These are phyloP conservation scores for Abrostola tripartita DNA, from an alignment of 2,888 invertebrate genomes.

Conservation along the genomic window DNA sequence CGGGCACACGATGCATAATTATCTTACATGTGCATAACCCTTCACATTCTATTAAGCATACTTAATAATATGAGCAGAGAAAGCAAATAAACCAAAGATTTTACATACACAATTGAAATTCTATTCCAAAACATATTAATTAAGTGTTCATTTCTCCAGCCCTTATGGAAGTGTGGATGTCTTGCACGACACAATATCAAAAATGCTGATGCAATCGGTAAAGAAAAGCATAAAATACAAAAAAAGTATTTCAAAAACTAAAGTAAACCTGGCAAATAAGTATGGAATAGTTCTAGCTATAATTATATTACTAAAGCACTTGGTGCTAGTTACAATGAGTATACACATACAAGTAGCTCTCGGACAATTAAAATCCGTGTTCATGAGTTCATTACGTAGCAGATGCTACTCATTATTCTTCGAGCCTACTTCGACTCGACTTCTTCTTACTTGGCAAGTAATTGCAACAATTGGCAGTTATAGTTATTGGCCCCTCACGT, in stretches of 20 bases:
- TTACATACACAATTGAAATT: background rate
- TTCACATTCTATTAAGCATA: background rate
- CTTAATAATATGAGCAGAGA: slow-evolving; percentile 26
- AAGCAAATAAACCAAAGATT: slow-evolving; percentile 18
- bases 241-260: background rate
- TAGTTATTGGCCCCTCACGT: slow-evolving; percentile 43
- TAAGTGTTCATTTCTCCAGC: too few relatives aligned
- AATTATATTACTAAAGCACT: slow-evolving; percentile 20
- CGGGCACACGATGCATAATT: slow-evolving; percentile 5
- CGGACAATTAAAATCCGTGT: slow-evolving; percentile 24
- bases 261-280: slow-evolving; percentile 25
- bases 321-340: slow-evolving; percentile 1
- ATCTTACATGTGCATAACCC: background rate
- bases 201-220: slow-evolving; percentile 26
- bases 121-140: too few relatives aligned
- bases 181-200: too few relatives aligned
- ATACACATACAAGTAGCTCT: slow-evolving; percentile 5
- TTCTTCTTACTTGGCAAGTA: slow-evolving; percentile 46
- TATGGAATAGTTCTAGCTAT: background rate
- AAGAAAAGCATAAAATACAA: slow-evolving; percentile 15
- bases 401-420: slow-evolving; percentile 41
- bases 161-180: too few relatives aligned
- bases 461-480: slow-evolving; percentile 49
- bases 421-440: slow-evolving; percentile 27
- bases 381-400: slow-evolving; percentile 26